A percentile compares a stretch with the other conserved stretches of the same genome.
Conservation (phyloP, 2,888 invertebrate genomes). For the Cryptocheilus praepositus region DNA sequence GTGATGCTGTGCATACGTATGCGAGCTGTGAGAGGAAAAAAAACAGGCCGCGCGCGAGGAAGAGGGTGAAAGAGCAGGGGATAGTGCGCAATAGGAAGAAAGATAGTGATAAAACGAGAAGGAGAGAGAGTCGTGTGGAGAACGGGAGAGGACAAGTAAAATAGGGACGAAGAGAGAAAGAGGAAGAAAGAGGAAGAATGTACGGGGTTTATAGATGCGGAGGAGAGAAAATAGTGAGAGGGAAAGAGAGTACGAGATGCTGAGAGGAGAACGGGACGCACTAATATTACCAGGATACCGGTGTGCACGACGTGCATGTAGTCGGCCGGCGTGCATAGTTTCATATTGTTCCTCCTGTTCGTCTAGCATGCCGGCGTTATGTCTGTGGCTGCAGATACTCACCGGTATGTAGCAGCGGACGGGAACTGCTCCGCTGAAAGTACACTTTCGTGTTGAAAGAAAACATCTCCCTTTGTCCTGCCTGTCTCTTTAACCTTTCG, state of each 20-base stretch:
- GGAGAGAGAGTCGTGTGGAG: neutral
- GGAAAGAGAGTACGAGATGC: neutral
- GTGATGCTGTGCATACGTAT: too few species aligned
- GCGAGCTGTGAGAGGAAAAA: neutral
- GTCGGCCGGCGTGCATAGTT: neutral
- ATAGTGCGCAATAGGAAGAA: neutral
- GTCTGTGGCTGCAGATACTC: too few species aligned
- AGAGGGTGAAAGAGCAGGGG: neutral
- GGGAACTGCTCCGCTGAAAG: too few species aligned
- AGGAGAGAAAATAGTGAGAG: neutral
- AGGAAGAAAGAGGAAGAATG: too few species aligned
- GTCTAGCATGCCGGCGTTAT: too few species aligned
- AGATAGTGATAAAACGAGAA: neutral
- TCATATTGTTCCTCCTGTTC: too few species aligned
- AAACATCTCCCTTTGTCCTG: too few species aligned
- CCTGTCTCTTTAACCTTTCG: too few species aligned
- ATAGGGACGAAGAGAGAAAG: too few species aligned
- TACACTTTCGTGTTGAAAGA: too few species aligned
- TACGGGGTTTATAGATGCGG: too few species aligned
- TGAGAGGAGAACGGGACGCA: slow-evolving; percentile 21
- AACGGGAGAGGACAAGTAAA: neutral
- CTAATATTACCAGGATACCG: slow-evolving; percentile 15
- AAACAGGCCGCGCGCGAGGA: neutral
- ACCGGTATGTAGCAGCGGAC: too few species aligned
- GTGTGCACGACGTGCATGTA: slow-evolving; percentile 6